A percentile compares a stretch with the other conserved stretches of the same genome.
phyloP scores from a whole-genome alignment of 2,888 invertebrate genomes.

The Clostera curtula region DNA sequence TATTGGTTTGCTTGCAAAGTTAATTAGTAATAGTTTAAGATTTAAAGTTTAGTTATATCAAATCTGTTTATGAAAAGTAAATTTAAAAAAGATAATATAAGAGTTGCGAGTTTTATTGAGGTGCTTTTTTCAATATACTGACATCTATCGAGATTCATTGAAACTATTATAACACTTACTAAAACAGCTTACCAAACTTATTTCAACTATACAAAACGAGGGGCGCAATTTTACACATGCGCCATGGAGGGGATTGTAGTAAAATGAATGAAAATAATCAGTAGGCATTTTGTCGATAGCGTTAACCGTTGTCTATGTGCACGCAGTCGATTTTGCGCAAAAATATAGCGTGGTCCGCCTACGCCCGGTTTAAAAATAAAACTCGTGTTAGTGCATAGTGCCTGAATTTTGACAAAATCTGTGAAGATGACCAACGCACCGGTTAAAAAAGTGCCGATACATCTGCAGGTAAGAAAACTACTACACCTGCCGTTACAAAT shows the following conservation, averaged over 20 bases:
- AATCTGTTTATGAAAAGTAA: too few species aligned
- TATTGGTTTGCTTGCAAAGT: too few species aligned
- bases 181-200: constrained; percentile 13
- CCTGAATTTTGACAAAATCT: constrained; percentile 40
- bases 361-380: constrained; percentile 57
- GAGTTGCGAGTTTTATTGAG: too few species aligned
- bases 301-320: too few species aligned
- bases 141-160: constrained; percentile 17
- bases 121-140: constrained; percentile 7
- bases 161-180: constrained; percentile 11
- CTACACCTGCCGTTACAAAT: constrained; percentile 57
- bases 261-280: constrained; percentile 51
- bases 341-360: constrained; percentile 49
- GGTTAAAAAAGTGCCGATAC: constrained; percentile 96
- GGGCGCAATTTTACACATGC: constrained; percentile 57
- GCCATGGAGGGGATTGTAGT: constrained; percentile 52
- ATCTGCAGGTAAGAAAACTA: constrained; percentile 83
- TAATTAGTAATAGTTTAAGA: too few species aligned
- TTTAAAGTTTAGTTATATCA: too few species aligned
- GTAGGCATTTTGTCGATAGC: constrained; percentile 43
- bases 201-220: constrained; percentile 33
- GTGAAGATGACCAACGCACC: constrained; percentile 80
- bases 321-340: too few species aligned
- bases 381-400: constrained; percentile 54
- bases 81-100: too few species aligned